A percentile compares a stretch with the other conserved stretches of the same genome.
These are phyloP conservation scores for Pinna nobilis DNA, from an alignment of 1,140 invertebrate species.

Conservation along the genomic window DNA sequence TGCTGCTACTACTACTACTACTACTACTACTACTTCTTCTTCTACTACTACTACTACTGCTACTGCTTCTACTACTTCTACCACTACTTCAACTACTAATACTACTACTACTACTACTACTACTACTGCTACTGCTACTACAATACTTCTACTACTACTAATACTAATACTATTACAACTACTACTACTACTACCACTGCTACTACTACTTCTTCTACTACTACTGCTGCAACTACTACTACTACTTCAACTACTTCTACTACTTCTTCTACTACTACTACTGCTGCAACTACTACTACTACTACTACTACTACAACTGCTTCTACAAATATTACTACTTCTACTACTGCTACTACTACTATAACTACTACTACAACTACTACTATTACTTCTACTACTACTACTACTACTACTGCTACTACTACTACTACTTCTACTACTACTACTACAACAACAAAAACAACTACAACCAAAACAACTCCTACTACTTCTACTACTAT, in stretches of 20 bases:
- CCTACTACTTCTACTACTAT: conserved; percentile 25
- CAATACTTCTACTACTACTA: too few relatives aligned
- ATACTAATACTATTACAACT: too few relatives aligned
- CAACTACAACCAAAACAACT: neutral
- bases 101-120: too few relatives aligned
- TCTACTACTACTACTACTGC: conserved; percentile 43
- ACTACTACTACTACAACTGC: conserved; percentile 36
- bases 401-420: conserved; percentile 1
- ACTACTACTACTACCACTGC: conserved; percentile 31
- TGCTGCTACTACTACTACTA: conserved; percentile 46
- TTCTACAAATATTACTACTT: too few relatives aligned
- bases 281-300: conserved; percentile 38
- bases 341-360: conserved; percentile 23
- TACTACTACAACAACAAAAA: too few relatives aligned
- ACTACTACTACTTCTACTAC: conserved; percentile 26
- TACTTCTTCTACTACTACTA: conserved; percentile 42
- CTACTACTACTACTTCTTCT: conserved; percentile 46
- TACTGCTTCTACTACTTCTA: conserved; percentile 32
- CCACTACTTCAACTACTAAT: too few relatives aligned
- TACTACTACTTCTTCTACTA: conserved; percentile 36
- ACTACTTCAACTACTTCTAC: conserved; percentile 35
- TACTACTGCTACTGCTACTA: conserved; percentile 37
- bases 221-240: conserved; percentile 41
- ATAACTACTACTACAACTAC: conserved; percentile 3
- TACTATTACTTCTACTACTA: too few relatives aligned